Evolutionary conservation across 2,113 vertebrate genomes (phyloP), one percentile per base, ranked within the genome.

Genomic region (Ramphastos sulfuratus): DNA sequence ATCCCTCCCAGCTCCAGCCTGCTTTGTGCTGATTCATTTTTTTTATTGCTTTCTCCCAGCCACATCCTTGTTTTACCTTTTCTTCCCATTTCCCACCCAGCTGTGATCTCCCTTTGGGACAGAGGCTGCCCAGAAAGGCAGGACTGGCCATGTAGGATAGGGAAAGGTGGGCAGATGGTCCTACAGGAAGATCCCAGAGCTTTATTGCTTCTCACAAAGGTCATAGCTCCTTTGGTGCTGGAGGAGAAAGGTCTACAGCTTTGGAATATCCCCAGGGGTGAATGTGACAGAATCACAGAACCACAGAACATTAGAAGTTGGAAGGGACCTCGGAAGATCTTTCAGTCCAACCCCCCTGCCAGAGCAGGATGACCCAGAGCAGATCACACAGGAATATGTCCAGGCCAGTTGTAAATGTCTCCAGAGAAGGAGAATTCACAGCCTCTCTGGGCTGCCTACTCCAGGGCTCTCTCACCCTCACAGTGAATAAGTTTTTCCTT

Each of bases 11-110:
- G 89, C 50, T 8, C 92, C 79, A 55, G 88, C 50, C 0, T 8
- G 44, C 86, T 72, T 89, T 66, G 64, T 84, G 93, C 86, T 89
- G 92, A 92, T 94, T 93, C 93, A 88, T 37, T 85, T 61, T 28
- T 76, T 35, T 76, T 23, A 31, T 25, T 71, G 81, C 37, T 48
- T 89, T 56, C 75, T 48, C 23, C 35, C n/a, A 30, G 78, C 52
- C 82, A 20, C 23, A 27, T 37, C 89, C 71, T 30, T 19, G 15
- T 4, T 66, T 74, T 12, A 75, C 76, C 60, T 90, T 74, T 19
- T 25, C 70, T 64, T 39, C 71, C 50, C 31, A 10, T 88, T 78
- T 54, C 61, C 59, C 33, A 50, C 24, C 1, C 10, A 30, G 46
- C n/a, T 30, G 66, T 25, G 21, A 25, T 59, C 27, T 75, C 74